Conservation (phyloP, 2,113 vertebrate genomes). For the Oryzias woworae region DNA sequence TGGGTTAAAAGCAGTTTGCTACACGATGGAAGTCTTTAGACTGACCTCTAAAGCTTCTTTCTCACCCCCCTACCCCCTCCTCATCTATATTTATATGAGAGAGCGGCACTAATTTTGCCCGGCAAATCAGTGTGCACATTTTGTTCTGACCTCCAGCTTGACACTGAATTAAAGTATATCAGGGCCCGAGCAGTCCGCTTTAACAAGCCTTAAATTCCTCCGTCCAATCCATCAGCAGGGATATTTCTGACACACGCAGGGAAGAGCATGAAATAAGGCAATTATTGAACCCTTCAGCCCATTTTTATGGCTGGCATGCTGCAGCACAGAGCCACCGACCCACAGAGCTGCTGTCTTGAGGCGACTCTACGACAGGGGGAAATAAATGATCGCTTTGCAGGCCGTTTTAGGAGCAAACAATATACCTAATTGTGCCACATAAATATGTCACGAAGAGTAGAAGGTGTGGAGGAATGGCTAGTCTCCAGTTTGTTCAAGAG, state of each 20-base stretch:
- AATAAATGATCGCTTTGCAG: slow-evolving; percentile 29
- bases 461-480: no score
- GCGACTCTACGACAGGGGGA: slow-evolving; percentile 51
- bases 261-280: slow-evolving; percentile 85
- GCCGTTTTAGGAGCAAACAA: slow-evolving; percentile 16
- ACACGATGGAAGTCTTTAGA: slow-evolving; percentile 57
- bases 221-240: slow-evolving; percentile 77
- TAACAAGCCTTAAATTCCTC: slow-evolving; percentile 79
- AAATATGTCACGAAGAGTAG: not conserved
- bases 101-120: slow-evolving; percentile 75
- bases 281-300: slow-evolving; percentile 82
- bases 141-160: slow-evolving; percentile 71
- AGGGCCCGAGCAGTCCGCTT: slow-evolving; percentile 71
- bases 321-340: slow-evolving; percentile 25
- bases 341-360: slow-evolving; percentile 23
- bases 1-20: slow-evolving; percentile 54
- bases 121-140: slow-evolving; percentile 74
- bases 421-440: slow-evolving; percentile 4
- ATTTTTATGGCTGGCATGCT: slow-evolving; percentile 67
- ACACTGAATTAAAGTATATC: slow-evolving; percentile 81
- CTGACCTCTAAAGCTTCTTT: slow-evolving; percentile 68
- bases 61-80: slow-evolving; percentile 9
- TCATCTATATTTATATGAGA: slow-evolving; percentile 80
- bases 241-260: slow-evolving; percentile 77
- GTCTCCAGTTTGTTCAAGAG: slow-evolving; percentile 12